Evolutionary conservation across 2,888 invertebrate species (phyloP), one percentile per base, ranked within the genome.

Genomic region (Galeopsomyia nigrocyanea): DNA sequence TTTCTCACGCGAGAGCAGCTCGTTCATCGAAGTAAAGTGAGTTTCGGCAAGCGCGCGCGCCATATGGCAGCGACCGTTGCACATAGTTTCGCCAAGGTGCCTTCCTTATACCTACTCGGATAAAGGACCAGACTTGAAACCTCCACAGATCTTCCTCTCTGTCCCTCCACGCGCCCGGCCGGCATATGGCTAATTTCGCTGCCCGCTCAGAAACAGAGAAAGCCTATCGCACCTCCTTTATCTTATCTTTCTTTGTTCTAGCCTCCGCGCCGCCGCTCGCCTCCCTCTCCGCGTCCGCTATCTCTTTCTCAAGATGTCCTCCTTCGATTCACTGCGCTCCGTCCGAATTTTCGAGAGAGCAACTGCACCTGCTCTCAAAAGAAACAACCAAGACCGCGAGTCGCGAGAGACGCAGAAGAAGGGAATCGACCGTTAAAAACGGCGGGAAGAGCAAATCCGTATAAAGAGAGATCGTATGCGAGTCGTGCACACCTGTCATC

Each of bases 401-500:
- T n/a, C n/a, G n/a, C 17, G 64, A 71, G 57, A 72, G 56, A 50
- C 26, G 26, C 26, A 2, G 56, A 75, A 39, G 68, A n/a, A 19
- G 19, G n/a, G 17, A 1, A 6, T 14, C 26, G 66, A 56, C 50
- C 46, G 56, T 56, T 69, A 19, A 46, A 61, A 31, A 47, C 63
- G 50, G 53, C 66, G 49, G 50, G 14, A 17, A 14, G 53, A 16
- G 39, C 7, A 31, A 39, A 39, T 39, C 39, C 22, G 19, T 19
- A n/a, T n/a, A n/a, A n/a, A 46, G 9, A 16, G 22, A 14, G 10
- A 39, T 39, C 13, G 39, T 7, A 7, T 22, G 17, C 46, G 60
- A 74, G 71, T 68, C 67, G 71, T 60, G 65, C 74, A 76, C 77
- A 80, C 79, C 80, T 80, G 79, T 77, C 77, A 68, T 10, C 22